Base-by-base conservation (phyloP, 2,888 invertebrate genomes). In the Pyrrhosoma nymphula region DNA sequence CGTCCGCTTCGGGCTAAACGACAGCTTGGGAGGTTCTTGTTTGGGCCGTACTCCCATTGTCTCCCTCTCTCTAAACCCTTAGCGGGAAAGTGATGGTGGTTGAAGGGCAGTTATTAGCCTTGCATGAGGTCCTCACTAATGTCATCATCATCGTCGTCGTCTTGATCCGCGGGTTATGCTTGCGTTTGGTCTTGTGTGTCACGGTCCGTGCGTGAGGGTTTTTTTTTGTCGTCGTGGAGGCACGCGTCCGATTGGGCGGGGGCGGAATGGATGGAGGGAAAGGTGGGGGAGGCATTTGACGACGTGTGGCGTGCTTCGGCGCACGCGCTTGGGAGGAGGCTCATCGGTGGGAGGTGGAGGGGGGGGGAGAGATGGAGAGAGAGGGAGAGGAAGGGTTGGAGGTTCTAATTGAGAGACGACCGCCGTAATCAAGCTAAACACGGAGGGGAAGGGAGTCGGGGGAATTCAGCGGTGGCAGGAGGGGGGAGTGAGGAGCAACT, bases 381-480 rank as follows among this genome's bases (percentile, higher is more conserved):
- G n/a, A 30, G 75, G 10, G 16, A 18, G 30, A 35, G 16, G 4
- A 14, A 6, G 82, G 30, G 30, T 12, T 82, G 82, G 82, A 35
- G 30, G 35, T 35, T 35, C 82, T 82, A 82, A 82, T 82, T 82
- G 82, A 82, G 82, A 35, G 82, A 82, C 16, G 82, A 82, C 82
- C 82, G 82, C 35, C 82, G 82, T 82, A 82, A 82, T 82, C 82
- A 82, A 82, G 6, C 82, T 82, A 82, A 30, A 35, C 82, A 60
- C 18, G 82, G 35, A 35, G 82, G 14, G 82, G 35, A 16, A 82
- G 16, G 35, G 16, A 82, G n/a, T 10, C 30, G 35, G 82, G n/a
- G 69, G 69, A n/a, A 69, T 18, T 69, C 82, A 82, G 82, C 82
- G 14, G 82, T 18, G 35, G 35, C 82, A 14, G 82, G 35, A 16